A percentile compares a stretch with the other conserved stretches of the same genome.
These are phyloP conservation scores for Caenorhabditis sulstoni DNA, from an alignment of 2,888 invertebrate species.

Conservation along the genomic window DNA sequence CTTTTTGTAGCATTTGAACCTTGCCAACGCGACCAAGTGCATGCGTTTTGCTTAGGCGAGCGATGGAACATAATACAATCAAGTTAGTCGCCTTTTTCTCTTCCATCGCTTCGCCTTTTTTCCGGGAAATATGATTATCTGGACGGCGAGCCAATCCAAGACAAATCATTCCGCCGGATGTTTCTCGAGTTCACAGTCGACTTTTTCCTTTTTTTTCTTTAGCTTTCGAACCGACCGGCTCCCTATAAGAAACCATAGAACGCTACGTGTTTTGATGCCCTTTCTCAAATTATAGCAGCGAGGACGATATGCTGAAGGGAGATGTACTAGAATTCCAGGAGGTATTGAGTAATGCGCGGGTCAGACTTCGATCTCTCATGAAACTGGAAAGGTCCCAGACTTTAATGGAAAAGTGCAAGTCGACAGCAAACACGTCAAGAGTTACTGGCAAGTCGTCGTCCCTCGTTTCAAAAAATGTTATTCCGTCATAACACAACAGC, in stretches of 20 bases:
- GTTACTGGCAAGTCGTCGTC: too few relatives aligned
- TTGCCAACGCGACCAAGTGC: slow-evolving; percentile 24
- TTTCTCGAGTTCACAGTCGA: slow-evolving; percentile 30
- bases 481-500: too few relatives aligned
- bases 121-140: slow-evolving; percentile 51
- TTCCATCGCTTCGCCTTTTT: slow-evolving; percentile 25
- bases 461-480: too few relatives aligned
- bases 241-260: not conserved
- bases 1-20: not conserved
- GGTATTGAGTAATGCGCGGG: too few relatives aligned
- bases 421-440: slow-evolving; percentile 15
- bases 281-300: not conserved
- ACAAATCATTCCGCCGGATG: slow-evolving; percentile 35
- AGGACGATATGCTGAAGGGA: too few relatives aligned
- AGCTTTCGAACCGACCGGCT: not conserved
- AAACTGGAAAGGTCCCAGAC: too few relatives aligned
- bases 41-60: slow-evolving; percentile 20
- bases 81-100: slow-evolving; percentile 40
- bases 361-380: too few relatives aligned
- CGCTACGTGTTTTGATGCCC: slow-evolving; percentile 5
- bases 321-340: too few relatives aligned
- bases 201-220: slow-evolving; percentile 13
- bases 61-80: slow-evolving; percentile 56
- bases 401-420: not conserved
- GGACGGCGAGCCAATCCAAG: slow-evolving; percentile 32